Evolutionary conservation across 2,888 invertebrate genomes (phyloP), one percentile per base, ranked within the genome.

Genomic region (Lagria hirta): DNA sequence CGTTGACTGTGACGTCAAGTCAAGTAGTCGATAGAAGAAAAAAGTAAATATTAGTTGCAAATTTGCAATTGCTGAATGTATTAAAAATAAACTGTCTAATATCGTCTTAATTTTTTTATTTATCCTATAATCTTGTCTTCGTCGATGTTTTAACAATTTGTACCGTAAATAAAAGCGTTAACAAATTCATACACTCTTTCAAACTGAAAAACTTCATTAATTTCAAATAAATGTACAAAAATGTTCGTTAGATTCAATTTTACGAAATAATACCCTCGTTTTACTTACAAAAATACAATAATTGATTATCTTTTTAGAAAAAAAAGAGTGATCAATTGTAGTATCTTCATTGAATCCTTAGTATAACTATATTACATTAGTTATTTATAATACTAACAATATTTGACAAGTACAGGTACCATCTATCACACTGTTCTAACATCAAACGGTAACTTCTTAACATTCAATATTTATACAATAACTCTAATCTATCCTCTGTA

Each of bases 361-460:
- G n/a, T 11, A 32, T 11, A 16, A 16, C 32, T 40, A 40, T 22
- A 17, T 24, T 24, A 35, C 23, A 35, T 24, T 40, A 40, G 40
- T 34, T 42, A 42, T 33, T 10, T 6, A 12, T 48, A 49, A 49
- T 49, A 49, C 40, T 50, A 46, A 52, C 44, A 49, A 49, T 44
- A 48, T 49, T 47, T 51, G 27, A 55, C 47, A 55, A 47, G 50
- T 52, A 61, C 62, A 64, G 62, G 62, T 65, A 65, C 64, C 53
- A 58, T 49, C 63, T 62, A 63, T 63, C 64, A 65, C 61, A 58
- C 61, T 49, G 48, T 54, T 54, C 60, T 62, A 62, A 60, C 61
- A 61, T 57, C 57, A 58, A n/a, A 62, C 57, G 57, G 57, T 59
- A 57, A 58, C 56, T 54, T 53, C 42, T 51, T 45, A 51, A 48